Evolutionary conservation across 2,888 invertebrate species (phyloP).

Genomic region (Mongoloraphidia duomilia): DNA sequence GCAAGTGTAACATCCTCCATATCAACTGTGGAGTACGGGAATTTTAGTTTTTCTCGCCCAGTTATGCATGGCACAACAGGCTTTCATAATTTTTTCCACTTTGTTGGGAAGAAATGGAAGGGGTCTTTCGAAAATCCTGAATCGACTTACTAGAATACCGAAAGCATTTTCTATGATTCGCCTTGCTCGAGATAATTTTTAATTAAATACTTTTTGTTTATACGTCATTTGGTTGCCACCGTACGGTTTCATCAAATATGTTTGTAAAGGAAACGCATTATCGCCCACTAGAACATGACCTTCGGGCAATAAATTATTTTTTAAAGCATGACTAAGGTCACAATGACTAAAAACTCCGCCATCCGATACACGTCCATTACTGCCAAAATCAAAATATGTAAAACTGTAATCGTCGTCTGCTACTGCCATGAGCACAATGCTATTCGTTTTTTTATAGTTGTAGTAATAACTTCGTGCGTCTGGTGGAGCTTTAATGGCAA

Average conservation of each 20-base stretch:
- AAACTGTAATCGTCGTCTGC: slow-evolving; percentile 20
- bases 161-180: not conserved
- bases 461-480: slow-evolving; percentile 16
- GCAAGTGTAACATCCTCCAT: no score
- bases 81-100: no score
- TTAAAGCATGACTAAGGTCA: slow-evolving; percentile 10
- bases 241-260: not conserved
- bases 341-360: slow-evolving; percentile 16
- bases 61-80: no score
- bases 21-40: no score
- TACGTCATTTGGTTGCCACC: not conserved
- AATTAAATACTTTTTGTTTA: not conserved
- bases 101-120: no score
- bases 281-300: not conserved
- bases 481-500: slow-evolving; percentile 15
- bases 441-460: slow-evolving; percentile 18
- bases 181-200: not conserved
- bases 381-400: slow-evolving; percentile 16
- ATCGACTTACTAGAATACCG: not conserved
- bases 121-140: not conserved
- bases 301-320: not conserved
- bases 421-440: slow-evolving; percentile 18
- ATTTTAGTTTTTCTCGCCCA: no score
- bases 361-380: slow-evolving; percentile 17
- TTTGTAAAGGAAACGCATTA: not conserved